Base-by-base conservation (phyloP, 30 jellyfish, hydroid and myxozoan genomes). In the Mastigias papua region DNA sequence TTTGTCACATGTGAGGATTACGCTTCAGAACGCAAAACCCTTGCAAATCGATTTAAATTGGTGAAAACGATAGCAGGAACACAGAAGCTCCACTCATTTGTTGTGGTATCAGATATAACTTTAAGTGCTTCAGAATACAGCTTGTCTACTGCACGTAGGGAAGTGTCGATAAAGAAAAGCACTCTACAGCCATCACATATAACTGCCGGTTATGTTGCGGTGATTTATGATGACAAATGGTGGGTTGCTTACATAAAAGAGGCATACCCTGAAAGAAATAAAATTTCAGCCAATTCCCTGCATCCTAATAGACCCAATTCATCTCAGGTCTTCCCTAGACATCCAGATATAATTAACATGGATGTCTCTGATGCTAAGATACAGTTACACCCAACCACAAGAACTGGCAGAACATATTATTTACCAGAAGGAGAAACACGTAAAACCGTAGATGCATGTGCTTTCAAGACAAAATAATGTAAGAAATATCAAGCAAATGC, bases 31-130 rank as follows among this genome's bases (percentile, higher is more conserved):
- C n/a, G n/a, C n/a, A n/a, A n/a, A n/a, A n/a, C n/a, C n/a, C 69
- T 84, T 31, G 35, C 51, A 21, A 78, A 34, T 31, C 32, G 93
- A 22, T 84, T 69, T 27, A 15, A 28, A 25, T 9, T 6, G 21
- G 73, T 90, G 2, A 61, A 27, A 49, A 73, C 90, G 37, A 75
- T 86, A 17, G 83, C 89, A 0, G 82, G 83, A 22, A 84, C 93
- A 11, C 80, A 48, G 54, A 71, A 71, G 32, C 42, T 68, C 17
- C 93, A 69, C 27, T 22, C 81, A 10, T 86, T 72, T 34, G 34
- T 2, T 21, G 90, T 82, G 3, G 30, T 73, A 20, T 30, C 89
- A 21, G 46, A 57, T 21, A 21, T 9, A 19, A 16, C 73, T 1
- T 4, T 73, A 17, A 30, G 69, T 0, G 83, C 57, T 1, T 65